These are phyloP conservation scores for Harlomillsia oculata DNA, from an alignment of 1,140 invertebrate genomes.

Conservation along the genomic window DNA sequence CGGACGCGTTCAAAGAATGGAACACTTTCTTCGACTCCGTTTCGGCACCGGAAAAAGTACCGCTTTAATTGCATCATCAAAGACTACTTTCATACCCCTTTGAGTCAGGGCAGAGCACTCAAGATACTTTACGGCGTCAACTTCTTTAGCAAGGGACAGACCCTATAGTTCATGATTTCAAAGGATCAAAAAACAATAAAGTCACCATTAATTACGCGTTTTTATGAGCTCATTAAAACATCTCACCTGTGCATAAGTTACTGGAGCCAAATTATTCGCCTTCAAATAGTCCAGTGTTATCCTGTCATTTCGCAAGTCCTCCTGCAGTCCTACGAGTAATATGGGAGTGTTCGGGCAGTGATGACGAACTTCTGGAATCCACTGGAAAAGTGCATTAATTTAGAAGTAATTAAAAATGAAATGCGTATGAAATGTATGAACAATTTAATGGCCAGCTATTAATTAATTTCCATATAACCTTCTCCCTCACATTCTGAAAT, in stretches of 20 bases:
- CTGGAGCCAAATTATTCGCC: background rate
- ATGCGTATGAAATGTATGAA: too few species aligned
- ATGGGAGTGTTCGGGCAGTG: background rate
- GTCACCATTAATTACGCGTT: too few species aligned
- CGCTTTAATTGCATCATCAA: background rate
- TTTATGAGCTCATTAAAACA: too few species aligned
- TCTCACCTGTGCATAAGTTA: background rate
- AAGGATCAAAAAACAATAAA: too few species aligned
- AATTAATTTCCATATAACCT: too few species aligned
- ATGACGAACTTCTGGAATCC: background rate
- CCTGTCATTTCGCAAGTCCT: slow-evolving; percentile 1
- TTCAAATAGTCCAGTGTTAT: background rate
- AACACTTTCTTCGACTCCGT: too few species aligned
- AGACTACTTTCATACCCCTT: background rate
- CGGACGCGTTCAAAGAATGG: too few species aligned
- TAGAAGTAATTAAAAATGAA: too few species aligned
- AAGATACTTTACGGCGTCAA: background rate
- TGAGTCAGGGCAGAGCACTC: background rate
- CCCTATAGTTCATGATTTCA: too few species aligned
- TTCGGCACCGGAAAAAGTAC: too few species aligned
- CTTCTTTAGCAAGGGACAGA: background rate
- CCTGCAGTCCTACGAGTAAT: background rate
- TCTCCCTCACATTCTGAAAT: slow-evolving; percentile 73
- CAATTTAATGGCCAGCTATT: too few species aligned
- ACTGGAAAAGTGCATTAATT: too few species aligned